Conservation (phyloP, 2,113 vertebrate species). For the Psophia crepitans region DNA sequence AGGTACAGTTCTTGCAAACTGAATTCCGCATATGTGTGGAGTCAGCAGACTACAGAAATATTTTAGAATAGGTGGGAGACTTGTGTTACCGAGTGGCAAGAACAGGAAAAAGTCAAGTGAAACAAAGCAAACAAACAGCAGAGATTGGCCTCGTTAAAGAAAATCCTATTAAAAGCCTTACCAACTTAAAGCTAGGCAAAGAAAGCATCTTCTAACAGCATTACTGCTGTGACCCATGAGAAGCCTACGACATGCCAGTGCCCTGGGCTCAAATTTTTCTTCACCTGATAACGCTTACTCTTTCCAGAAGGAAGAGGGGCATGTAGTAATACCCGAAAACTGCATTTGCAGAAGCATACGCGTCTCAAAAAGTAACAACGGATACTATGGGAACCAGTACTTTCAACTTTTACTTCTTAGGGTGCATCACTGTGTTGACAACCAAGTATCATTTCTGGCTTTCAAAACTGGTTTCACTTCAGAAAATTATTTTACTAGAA, state of each 20-base stretch:
- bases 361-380: neutral
- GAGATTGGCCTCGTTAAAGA: neutral
- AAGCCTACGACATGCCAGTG: neutral
- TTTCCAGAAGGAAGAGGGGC: neutral
- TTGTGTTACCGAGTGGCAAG: neutral
- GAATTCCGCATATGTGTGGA: neutral
- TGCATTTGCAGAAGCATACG: neutral
- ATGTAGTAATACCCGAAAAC: neutral
- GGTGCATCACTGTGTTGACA: neutral
- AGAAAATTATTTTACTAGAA: neutral
- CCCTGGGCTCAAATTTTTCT: neutral
- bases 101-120: neutral
- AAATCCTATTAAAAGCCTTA: slow-evolving; percentile 40
- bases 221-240: neutral
- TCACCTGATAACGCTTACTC: neutral
- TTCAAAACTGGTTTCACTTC: neutral
- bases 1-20: neutral
- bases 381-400: neutral
- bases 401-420: neutral
- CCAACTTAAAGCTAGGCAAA: neutral
- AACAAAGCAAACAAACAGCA: neutral
- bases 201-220: neutral
- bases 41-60: neutral
- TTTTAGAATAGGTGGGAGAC: neutral
- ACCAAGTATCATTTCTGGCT: neutral